Percentiles rank a stretch among this genome's conserved stretches.
Evolutionary conservation across 2,797 vertebrate genomes (phyloP).

Genomic region (Acrossocheilus wenchowensis): DNA sequence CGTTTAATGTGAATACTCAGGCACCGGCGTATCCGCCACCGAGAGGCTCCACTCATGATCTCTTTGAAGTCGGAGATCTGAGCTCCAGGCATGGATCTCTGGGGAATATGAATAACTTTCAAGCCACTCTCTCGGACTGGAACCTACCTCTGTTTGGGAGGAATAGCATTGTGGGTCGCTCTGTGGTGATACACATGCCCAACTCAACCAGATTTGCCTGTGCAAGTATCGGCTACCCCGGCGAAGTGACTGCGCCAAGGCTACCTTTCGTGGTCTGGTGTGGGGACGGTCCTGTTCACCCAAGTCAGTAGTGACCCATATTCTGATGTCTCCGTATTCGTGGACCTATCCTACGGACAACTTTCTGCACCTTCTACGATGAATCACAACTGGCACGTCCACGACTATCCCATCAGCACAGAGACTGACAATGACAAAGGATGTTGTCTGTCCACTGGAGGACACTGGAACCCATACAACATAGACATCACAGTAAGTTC

Average conservation of each 20-base stretch:
- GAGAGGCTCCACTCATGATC: conserved; percentile 76
- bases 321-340: conserved; percentile 80
- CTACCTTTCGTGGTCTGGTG: conserved; percentile 74
- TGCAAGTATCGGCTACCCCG: conserved; percentile 75
- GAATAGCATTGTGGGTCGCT: conserved; percentile 84
- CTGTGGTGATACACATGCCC: conserved; percentile 76
- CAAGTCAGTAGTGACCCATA: conserved; percentile 74
- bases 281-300: conserved; percentile 78
- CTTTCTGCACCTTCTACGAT: conserved; percentile 60
- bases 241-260: conserved; percentile 71
- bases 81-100: conserved; percentile 77
- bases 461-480: conserved; percentile 80
- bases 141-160: conserved; percentile 82
- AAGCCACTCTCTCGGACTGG: conserved; percentile 71
- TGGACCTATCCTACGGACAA: conserved; percentile 75
- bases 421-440: conserved; percentile 71
- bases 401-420: conserved; percentile 77
- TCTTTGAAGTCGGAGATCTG: conserved; percentile 80
- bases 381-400: conserved; percentile 83
- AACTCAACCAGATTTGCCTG: conserved; percentile 71
- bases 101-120: not conserved
- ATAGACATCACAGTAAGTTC: conserved; percentile 62
- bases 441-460: conserved; percentile 72
- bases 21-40: conserved; percentile 67
- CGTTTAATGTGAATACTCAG: conserved; percentile 67